phyloP scores from a whole-genome alignment of 1,140 invertebrate species.

The Drosophila nannoptera region DNA sequence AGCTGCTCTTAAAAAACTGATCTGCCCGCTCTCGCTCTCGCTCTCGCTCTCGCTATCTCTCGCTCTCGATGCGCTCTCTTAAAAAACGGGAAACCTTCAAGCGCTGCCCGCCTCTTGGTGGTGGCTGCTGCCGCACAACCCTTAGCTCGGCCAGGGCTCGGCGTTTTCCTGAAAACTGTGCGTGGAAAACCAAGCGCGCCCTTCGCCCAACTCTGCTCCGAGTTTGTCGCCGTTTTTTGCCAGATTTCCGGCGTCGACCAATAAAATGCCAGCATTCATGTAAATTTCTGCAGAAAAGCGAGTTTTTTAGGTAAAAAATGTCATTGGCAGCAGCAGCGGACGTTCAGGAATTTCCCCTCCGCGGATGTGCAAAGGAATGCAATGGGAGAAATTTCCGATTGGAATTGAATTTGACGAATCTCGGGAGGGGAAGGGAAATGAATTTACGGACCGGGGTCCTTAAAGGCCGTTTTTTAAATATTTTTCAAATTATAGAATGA shows the following conservation, averaged over 20 bases:
- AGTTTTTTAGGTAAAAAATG: constrained; percentile 76
- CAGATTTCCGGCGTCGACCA: constrained; percentile 59
- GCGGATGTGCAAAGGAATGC: constrained; percentile 46
- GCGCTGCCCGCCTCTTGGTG: constrained; percentile 35
- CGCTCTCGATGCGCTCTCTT: constrained; percentile 36
- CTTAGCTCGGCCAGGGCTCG: constrained; percentile 46
- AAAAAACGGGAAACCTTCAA: constrained; percentile 68
- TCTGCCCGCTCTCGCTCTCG: no score
- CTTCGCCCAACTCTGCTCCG: constrained; percentile 42
- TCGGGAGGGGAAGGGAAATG: no score
- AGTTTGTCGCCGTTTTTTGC: constrained; percentile 42
- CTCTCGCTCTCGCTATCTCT: constrained; percentile 13
- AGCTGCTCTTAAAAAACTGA: constrained; percentile 46
- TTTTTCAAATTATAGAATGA: no score
- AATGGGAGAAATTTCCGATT: background rate
- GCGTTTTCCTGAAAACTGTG: constrained; percentile 44
- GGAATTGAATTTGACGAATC: background rate
- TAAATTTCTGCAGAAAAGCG: constrained; percentile 67
- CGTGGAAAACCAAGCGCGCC: constrained; percentile 51
- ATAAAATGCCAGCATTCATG: constrained; percentile 72
- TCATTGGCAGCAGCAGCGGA: constrained; percentile 27
- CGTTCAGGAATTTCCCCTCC: constrained; percentile 65
- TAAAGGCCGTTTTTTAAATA: no score
- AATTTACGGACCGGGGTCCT: no score
- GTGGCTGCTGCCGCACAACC: constrained; percentile 31